Evolutionary conservation across 2,797 vertebrate genomes (phyloP).

Genomic region (Pseudomugil tenellus): DNA sequence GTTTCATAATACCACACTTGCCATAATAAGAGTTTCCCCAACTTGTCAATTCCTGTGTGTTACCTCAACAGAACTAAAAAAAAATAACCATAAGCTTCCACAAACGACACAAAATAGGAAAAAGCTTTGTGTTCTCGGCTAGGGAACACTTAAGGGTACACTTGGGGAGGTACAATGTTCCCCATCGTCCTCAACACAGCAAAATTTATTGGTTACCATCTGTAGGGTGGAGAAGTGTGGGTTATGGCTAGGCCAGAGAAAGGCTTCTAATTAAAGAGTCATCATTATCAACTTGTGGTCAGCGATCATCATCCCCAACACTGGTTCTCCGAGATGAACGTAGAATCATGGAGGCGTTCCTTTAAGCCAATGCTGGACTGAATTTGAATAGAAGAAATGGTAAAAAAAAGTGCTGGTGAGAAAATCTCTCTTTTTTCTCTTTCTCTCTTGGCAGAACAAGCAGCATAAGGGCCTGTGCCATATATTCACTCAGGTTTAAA

Average conservation of each 20-base stretch:
- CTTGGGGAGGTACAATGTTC: constrained; percentile 75
- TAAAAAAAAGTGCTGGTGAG: constrained; percentile 67
- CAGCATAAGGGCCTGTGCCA: constrained; percentile 71
- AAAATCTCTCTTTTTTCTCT: constrained; percentile 49
- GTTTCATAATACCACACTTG: constrained; percentile 22
- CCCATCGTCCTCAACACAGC: constrained; percentile 81
- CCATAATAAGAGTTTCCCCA: neutral
- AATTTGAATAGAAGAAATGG: constrained; percentile 80
- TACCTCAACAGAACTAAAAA: constrained; percentile 31
- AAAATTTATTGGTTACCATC: constrained; percentile 88
- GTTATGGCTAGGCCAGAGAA: constrained; percentile 82
- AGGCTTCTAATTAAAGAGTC: constrained; percentile 90
- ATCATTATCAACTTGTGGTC: constrained; percentile 89
- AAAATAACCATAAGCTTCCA: neutral
- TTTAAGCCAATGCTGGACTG: constrained; percentile 74
- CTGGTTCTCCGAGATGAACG: constrained; percentile 81
- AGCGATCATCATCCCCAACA: constrained; percentile 80
- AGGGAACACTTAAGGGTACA: constrained; percentile 77
- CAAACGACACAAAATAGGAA: constrained; percentile 24
- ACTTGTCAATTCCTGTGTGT: constrained; percentile 22
- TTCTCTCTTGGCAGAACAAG: constrained; percentile 68
- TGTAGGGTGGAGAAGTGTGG: constrained; percentile 87
- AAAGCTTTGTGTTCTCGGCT: constrained; percentile 75
- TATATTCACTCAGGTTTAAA: constrained; percentile 85
- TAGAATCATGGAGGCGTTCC: constrained; percentile 80